Conservation (phyloP, 2,888 invertebrate genomes). For the Drosophila tanythrix region DNA sequence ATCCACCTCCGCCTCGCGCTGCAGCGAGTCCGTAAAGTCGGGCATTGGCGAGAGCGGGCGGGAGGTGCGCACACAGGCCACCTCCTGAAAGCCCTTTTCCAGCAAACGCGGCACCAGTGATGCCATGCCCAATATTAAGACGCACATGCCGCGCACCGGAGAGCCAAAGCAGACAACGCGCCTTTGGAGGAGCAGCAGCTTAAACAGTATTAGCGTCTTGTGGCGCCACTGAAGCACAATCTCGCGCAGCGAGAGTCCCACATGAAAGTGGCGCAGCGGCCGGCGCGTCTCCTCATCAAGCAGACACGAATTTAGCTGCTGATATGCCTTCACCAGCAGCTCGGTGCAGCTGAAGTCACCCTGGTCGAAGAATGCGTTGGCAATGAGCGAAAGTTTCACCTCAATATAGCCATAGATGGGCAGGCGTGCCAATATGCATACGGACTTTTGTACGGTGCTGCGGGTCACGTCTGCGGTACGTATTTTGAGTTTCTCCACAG, state of each 20-base stretch:
- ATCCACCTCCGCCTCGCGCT: constrained; percentile 61
- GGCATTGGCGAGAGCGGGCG: constrained; percentile 91
- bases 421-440: constrained; percentile 95
- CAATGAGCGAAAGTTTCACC: constrained; percentile 97
- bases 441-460: constrained; percentile 98
- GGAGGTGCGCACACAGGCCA: constrained; percentile 92
- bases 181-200: constrained; percentile 94
- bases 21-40: constrained; percentile 85
- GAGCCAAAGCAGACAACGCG: constrained; percentile 96
- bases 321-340: constrained; percentile 95
- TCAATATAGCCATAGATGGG: constrained; percentile 98
- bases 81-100: constrained; percentile 92
- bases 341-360: constrained; percentile 96
- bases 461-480: constrained; percentile 97
- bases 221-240: constrained; percentile 90
- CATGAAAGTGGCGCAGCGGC: constrained; percentile 84
- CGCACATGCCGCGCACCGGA: constrained; percentile 95
- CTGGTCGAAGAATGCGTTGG: constrained; percentile 98
- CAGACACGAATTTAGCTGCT: constrained; percentile 93
- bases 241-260: constrained; percentile 84
- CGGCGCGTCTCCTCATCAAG: constrained; percentile 87
- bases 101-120: constrained; percentile 96
- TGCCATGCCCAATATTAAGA: constrained; percentile 93
- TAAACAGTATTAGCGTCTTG: constrained; percentile 96
- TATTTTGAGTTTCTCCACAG: constrained; percentile 96